phyloP scores from a whole-genome alignment of 2,888 invertebrate species.

The Spicauda simplicius region DNA sequence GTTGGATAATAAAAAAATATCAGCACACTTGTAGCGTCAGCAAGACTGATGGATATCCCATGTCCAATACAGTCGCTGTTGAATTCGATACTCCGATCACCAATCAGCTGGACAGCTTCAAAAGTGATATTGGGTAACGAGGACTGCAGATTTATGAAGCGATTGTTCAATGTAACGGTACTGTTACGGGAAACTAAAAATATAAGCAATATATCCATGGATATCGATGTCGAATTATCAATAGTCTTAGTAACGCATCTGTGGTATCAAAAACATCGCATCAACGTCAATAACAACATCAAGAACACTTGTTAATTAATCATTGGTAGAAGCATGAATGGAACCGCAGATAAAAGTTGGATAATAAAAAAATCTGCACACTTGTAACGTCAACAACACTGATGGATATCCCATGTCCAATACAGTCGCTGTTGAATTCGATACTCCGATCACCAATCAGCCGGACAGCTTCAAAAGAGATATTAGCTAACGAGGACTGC shows the following conservation, averaged over 20 bases:
- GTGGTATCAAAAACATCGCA: no score
- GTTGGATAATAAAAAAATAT: not conserved
- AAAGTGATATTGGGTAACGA: not conserved
- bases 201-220: no score
- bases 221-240: no score
- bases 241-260: no score
- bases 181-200: no score
- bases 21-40: not conserved
- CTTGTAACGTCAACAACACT: not conserved
- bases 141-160: not conserved
- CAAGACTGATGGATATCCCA: not conserved
- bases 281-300: no score
- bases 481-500: not conserved
- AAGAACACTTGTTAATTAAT: no score
- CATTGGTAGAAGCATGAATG: not conserved
- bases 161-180: no score
- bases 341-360: not conserved
- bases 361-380: not conserved
- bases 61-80: not conserved
- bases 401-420: not conserved
- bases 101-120: not conserved
- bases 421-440: not conserved
- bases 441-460: constrained; percentile 1
- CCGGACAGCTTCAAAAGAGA: not conserved
- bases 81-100: not conserved